Base-by-base conservation (phyloP, 2,797 vertebrate species). In the Coregonus sp. region DNA sequence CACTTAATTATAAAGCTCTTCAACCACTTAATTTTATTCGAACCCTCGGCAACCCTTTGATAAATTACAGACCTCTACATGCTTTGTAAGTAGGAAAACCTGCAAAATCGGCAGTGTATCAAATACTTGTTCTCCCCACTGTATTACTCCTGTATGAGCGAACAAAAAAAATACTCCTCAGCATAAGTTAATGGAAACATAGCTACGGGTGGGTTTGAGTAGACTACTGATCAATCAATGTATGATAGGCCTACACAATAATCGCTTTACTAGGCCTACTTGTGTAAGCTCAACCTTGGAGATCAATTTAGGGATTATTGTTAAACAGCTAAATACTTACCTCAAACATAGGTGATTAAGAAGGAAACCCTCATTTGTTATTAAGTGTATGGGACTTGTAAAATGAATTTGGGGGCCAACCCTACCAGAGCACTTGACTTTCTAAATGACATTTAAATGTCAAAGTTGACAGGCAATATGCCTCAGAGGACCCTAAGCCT, bases 401-500 rank as follows among this genome's bases (percentile, higher is more conserved):
- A 31, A 16, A 33, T 50, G 70, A 50, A 70, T 20, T 70, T 40
- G 47, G 20, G 5, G 9, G 20, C 9, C 12, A 37, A 70, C 4
- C 5, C 35, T 35, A n/a, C 33, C 35, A 9, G 70, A 52, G 47
- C 50, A 52, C 25, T 52, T 25, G n/a, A 31, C 12, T 71, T 51
- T 72, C 70, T 50, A 29, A 72, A 70, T 52, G 20, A 29, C 47
- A 51, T 72, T 33, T 68, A 16, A 29, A 72, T 72, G 70, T 29
- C 12, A 70, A 20, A 31, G 70, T 51, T 71, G n/a, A 71, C 69
- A 70, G 68, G 68, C 37, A 16, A 33, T 11, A 70, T 16, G 67
- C 37, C 16, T 20, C 35, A 40, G 33, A 4, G 6, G n/a, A 61
- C 59, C 59, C 63, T 66, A 15, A 11, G 29, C 2, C 4, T 67